These are phyloP conservation scores for Synodontis membranacea DNA, from an alignment of 2,113 vertebrate genomes.

Conservation along the genomic window DNA sequence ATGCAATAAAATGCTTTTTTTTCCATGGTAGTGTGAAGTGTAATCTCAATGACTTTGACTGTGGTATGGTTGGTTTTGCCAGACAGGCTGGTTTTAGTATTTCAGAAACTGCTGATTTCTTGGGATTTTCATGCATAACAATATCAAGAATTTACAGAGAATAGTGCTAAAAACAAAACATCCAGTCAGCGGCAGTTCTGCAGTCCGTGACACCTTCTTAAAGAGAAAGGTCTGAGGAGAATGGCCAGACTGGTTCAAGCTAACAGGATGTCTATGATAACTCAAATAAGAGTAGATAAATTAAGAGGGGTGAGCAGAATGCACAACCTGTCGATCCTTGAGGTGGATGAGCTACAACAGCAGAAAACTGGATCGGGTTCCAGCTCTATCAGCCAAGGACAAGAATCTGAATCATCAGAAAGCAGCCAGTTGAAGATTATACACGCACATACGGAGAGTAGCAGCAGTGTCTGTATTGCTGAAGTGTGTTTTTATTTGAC, in stretches of 20 bases:
- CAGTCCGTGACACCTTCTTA: not conserved
- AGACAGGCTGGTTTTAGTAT: not conserved
- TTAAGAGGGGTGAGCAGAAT: not conserved
- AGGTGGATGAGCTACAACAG: not conserved
- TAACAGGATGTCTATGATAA: not conserved
- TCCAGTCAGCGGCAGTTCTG: not conserved
- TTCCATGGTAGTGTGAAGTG: not conserved
- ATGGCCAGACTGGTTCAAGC: not conserved
- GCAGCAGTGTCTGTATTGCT: not conserved
- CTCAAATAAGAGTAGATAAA: not conserved
- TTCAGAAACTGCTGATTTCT: not conserved
- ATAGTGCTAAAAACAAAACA: not conserved
- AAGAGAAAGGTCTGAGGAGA: not conserved
- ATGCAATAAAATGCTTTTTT: not conserved
- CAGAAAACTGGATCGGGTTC: not conserved
- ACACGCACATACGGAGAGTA: not conserved
- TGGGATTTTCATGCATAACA: not conserved
- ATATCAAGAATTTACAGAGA: not conserved
- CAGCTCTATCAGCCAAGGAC: not conserved
- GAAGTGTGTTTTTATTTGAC: conserved; percentile 1
- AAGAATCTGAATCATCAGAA: not conserved
- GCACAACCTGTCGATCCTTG: not conserved
- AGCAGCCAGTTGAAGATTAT: not conserved
- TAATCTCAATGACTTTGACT: not conserved
- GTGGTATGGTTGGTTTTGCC: not conserved